Conservation (phyloP, 2,113 vertebrate species). For the Dolichallabes microphthalmus region DNA sequence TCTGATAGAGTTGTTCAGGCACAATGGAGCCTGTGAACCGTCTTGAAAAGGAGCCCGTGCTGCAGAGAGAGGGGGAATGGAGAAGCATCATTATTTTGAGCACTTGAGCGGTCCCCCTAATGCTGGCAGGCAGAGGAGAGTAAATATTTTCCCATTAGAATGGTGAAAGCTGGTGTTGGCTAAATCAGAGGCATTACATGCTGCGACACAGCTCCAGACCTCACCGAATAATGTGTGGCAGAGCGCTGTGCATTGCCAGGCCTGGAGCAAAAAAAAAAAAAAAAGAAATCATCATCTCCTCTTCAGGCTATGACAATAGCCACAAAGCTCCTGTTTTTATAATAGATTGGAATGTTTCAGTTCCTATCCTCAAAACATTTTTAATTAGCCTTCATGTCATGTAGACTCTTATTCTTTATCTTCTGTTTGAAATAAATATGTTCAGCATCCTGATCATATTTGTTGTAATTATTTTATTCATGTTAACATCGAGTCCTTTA, state of each 20-base stretch:
- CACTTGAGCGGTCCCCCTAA: constrained; percentile 69
- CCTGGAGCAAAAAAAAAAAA: constrained; percentile 27
- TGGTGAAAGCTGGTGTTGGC: constrained; percentile 65
- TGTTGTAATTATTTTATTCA: constrained; percentile 44
- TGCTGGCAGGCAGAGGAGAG: constrained; percentile 63
- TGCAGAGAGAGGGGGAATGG: constrained; percentile 55
- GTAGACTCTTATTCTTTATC: constrained; percentile 25
- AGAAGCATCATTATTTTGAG: constrained; percentile 70
- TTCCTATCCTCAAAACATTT: constrained; percentile 45
- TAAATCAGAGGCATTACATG: constrained; percentile 72
- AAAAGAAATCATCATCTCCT: constrained; percentile 26
- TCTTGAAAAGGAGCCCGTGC: constrained; percentile 56
- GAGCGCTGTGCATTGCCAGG: constrained; percentile 39
- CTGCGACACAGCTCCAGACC: constrained; percentile 61
- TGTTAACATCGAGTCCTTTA: constrained; percentile 34
- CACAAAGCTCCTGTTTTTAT: constrained; percentile 43
- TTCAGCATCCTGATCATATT: constrained; percentile 46
- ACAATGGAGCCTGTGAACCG: constrained; percentile 53
- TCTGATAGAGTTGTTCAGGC: constrained; percentile 56
- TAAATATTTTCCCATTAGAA: constrained; percentile 70
- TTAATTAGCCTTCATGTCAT: constrained; percentile 48
- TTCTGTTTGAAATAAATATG: constrained; percentile 22
- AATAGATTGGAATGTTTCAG: constrained; percentile 54
- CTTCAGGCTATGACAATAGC: constrained; percentile 35
- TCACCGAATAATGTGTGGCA: constrained; percentile 61